Base-by-base conservation (phyloP, 1,140 invertebrate species). In the Pomacea maculata region DNA sequence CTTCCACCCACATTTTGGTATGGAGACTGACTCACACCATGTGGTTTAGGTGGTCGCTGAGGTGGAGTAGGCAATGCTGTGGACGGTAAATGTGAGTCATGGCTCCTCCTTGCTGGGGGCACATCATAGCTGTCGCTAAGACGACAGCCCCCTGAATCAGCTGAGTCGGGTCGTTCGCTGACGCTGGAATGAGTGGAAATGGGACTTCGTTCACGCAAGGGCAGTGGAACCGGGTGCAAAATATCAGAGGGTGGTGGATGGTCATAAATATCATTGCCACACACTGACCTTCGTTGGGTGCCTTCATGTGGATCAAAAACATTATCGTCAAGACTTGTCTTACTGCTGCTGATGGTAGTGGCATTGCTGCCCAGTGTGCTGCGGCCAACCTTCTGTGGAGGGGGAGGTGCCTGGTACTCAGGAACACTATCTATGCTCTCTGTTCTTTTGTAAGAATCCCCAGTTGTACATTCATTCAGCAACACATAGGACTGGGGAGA, bases 381-480 rank as follows among this genome's bases (percentile, higher is more conserved):
- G 57, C 14, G 25, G 63, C 25, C 29, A 61, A 1, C 55, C 34
- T 17, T 57, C 11, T 82, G 45, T 68, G 21, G 79, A 45, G 88
- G 89, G 0, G 86, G 86, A 4, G 88, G 88, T 6, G 88, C 88
- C 15, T 74, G 71, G 64, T 86, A 87, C 52, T 89, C 86, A 5
- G 88, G 88, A 17, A 89, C 86, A 83, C 87, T 88, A 34, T 87
- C 86, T 2, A 86, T 72, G 83, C 88, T 89, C 7, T 85, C 80
- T 8, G 82, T 67, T 52, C 80, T 84, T 80, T 75, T 84, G 67
- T 77, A 82, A 29, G 93, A 90, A 80, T 67, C 93, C 90, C 34
- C 97, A 78, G 96, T 96, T 83, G 96, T 95, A 90, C 97, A 98
- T 90, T 97, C 96, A 80, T 96, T 97, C 83, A 93, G 92, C 15